Conservation (phyloP, 2,888 invertebrate genomes). For the Habroteleia sp. region DNA sequence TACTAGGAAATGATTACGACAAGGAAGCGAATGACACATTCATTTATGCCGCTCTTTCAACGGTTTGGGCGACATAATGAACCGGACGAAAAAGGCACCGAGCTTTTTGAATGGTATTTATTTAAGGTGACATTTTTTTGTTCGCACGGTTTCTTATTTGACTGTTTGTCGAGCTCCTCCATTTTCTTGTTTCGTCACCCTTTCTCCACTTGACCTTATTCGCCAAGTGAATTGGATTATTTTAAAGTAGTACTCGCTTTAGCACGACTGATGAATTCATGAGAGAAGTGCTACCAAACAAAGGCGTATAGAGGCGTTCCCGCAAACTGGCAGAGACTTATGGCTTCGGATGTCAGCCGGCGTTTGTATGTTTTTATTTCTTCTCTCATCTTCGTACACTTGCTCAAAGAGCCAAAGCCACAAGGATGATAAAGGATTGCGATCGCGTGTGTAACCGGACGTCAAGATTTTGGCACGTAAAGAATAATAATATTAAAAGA, state of each 20-base stretch:
- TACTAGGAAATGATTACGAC: too few species aligned
- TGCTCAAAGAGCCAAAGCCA: slow-evolving; percentile 7
- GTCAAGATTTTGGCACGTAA: slow-evolving; percentile 23
- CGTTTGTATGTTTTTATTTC: slow-evolving; percentile 61
- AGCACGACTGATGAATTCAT: slow-evolving; percentile 66
- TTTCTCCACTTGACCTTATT: slow-evolving; percentile 60
- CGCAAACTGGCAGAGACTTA: slow-evolving; percentile 64
- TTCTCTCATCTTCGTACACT: slow-evolving; percentile 23
- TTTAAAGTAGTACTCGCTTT: slow-evolving; percentile 66
- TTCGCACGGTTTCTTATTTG: slow-evolving; percentile 29
- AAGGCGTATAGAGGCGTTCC: slow-evolving; percentile 62
- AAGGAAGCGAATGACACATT: too few species aligned
- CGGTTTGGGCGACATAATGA: too few species aligned
- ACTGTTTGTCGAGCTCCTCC: slow-evolving; percentile 50
- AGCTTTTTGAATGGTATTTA: slow-evolving; percentile 47
- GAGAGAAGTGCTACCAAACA: slow-evolving; percentile 61
- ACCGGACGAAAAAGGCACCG: too few species aligned
- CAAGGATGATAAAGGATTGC: slow-evolving; percentile 10
- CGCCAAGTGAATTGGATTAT: slow-evolving; percentile 71
- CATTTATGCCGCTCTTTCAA: too few species aligned
- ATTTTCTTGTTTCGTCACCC: slow-evolving; percentile 54
- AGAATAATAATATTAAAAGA: neutral
- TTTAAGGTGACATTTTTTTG: slow-evolving; percentile 17
- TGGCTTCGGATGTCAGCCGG: slow-evolving; percentile 60
- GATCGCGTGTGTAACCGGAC: neutral